Base-by-base conservation (phyloP, 2,888 invertebrate genomes). In the Pollenia labialis region DNA sequence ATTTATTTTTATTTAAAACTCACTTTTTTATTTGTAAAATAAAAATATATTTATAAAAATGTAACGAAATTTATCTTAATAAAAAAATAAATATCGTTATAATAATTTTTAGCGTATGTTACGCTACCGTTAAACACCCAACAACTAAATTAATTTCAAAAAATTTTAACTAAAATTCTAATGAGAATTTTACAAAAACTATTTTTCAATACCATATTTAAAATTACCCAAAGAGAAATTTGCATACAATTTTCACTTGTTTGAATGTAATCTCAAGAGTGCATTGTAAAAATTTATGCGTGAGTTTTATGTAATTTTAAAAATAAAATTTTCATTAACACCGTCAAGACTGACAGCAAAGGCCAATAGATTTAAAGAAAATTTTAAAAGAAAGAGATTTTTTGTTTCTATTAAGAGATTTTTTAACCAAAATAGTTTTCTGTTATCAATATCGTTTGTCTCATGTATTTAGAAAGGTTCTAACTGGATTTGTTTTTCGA, bases 71-170 rank as follows among this genome's bases (percentile, higher is more conserved):
- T 87, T 76, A 74, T 81, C 75, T 81, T 58, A 44, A 50, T 66
- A 76, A 50, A 74, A 74, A 18, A 74, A 81, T 44, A 77, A 84
- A 87, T 84, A 84, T 81, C 84, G 84, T 77, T 87, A 68, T 40
- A 32, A 42, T 52, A 75, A 81, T 44, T 77, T 60, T 84, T 48
- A 81, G 87, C 81, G 84, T 87, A 84, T 79, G 81, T 60, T 84
- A 81, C 87, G 87, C 84, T 77, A 81, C 84, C 84, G 74, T 84
- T 81, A 56, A 84, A 87, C 81, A 87, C 87, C 87, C 87, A 87
- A 87, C 87, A 87, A 87, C 84, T 87, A 69, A 87, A 87, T 74
- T 84, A 72, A 81, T 84, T 84, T 87, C 10, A n/a, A 68, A 76
- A 18, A 60, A 42, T 54, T 77, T 54, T n/a, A 50, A 66, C 32